phyloP scores from a whole-genome alignment of 2,797 vertebrate species.

The Natrix natrix region DNA sequence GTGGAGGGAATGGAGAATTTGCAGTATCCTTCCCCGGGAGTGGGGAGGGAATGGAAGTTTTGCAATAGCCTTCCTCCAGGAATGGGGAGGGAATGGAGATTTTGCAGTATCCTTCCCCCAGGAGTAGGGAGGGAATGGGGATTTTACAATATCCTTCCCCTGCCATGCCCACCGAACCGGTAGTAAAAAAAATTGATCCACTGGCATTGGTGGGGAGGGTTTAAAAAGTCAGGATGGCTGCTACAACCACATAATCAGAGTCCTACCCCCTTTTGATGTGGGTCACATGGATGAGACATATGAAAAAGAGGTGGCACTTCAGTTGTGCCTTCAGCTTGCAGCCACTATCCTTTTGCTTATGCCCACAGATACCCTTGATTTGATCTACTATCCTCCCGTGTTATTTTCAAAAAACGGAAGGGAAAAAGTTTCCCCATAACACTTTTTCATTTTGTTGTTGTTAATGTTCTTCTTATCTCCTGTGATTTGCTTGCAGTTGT shows the following conservation, averaged over 20 bases:
- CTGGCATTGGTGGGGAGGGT: background rate
- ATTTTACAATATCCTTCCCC: too few species aligned
- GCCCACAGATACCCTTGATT: background rate
- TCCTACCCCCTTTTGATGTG: background rate
- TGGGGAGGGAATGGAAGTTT: too few species aligned
- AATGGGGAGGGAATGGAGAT: too few species aligned
- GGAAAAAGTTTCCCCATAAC: background rate
- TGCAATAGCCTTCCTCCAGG: too few species aligned
- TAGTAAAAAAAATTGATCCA: background rate
- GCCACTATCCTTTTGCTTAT: background rate
- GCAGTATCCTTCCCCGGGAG: too few species aligned
- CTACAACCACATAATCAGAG: background rate
- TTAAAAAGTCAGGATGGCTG: background rate
- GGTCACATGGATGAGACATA: background rate
- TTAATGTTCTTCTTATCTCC: background rate
- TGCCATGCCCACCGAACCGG: too few species aligned
- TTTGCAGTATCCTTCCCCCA: too few species aligned
- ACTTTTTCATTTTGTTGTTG: background rate
- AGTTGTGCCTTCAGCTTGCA: background rate
- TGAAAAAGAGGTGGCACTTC: background rate
- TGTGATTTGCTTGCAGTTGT: constrained; percentile 78
- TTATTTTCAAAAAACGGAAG: background rate
- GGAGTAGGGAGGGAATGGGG: too few species aligned
- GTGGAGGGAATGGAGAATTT: too few species aligned
- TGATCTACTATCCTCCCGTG: background rate